Base-by-base conservation (phyloP, 2,113 vertebrate genomes). In the Phycodurus eques region DNA sequence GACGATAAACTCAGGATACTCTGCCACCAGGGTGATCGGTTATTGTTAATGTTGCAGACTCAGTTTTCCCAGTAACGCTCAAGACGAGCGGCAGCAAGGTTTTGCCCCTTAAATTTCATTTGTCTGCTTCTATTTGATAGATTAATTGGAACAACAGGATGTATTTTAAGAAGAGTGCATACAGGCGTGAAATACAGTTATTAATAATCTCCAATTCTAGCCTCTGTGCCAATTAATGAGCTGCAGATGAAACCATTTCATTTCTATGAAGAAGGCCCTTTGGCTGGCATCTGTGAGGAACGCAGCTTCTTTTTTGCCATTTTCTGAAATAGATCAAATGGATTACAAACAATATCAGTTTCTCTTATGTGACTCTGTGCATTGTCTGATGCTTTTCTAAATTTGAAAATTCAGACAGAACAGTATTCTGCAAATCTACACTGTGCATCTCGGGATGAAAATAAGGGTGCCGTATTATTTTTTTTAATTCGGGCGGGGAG, bases 291-390 rank as follows among this genome's bases (percentile, higher is more conserved):
- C 77, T 72, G 72, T 75, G 59, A 72, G 70, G 67, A 80, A 74
- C 78, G 70, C 75, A 81, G 71, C 75, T 87, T 83, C 66, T 73
- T 66, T 73, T 63, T 66, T 53, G 35, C 7, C 89, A 74, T 68
- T 77, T 89, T 90, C 84, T 83, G 79, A 83, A 89, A 83, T 83
- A 72, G 80, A 86, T 78, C 70, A 87, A 87, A 85, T 35, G 14
- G 39, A 67, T 71, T 56, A 66, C 44, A 77, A 72, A 79, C 73
- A 5, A 73, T 77, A 78, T 77, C 63, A 44, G 68, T 51, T 67
- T 70, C 66, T 77, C 44, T 62, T 39, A 73, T 79, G 66, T 63
- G 72, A 68, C 42, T 59, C 13, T 69, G 19, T 39, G 67, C 72
- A 15, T 4, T 73, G 61, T 74, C 54, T 67, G 80, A 70, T 73